Evolutionary conservation across 2,888 invertebrate species (phyloP), one percentile per base, ranked within the genome.

Genomic region (Napeogenes inachia): DNA sequence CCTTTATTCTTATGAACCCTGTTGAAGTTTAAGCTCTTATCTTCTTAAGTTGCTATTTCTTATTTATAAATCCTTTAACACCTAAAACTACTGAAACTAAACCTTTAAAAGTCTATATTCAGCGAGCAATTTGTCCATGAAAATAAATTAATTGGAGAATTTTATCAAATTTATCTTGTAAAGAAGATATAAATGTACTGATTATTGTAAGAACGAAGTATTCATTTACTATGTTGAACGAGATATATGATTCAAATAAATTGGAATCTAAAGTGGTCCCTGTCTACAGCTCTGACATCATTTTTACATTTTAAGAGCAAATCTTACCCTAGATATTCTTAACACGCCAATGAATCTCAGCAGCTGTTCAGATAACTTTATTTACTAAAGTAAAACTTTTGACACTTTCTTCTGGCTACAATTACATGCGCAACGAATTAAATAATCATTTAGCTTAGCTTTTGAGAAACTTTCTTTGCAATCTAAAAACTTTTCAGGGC

Each of bases 281-380:
- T 30, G 30, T 50, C 50, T 50, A 30, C 50, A 50, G 4, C 4
- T 50, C 50, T 30, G 21, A 50, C 42, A 42, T 12, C 42, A 12
- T 42, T 10, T 42, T 42, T 42, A 42, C 42, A 42, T 42, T 42
- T 42, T 42, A 42, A 42, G 42, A 42, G 42, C 42, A 42, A 42
- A 42, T 42, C 42, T 10, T 42, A 42, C 10, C 42, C 10, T 12
- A 42, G 8, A 42, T 42, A 42, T 42, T 42, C 42, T 60, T 65
- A 65, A 65, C 64, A 60, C 60, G 56, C 57, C 67, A 72, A 73
- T 67, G 67, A 65, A 69, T 70, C 67, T 71, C 76, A 75, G 79
- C 87, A 86, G 85, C 87, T 85, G 85, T 73, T 72, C 67, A 74
- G 76, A 84, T 83, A 81, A 80, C 80, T 82, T 75, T 75, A 77